phyloP scores from a whole-genome alignment of 2,888 invertebrate genomes.

The Latrodectus elegans region DNA sequence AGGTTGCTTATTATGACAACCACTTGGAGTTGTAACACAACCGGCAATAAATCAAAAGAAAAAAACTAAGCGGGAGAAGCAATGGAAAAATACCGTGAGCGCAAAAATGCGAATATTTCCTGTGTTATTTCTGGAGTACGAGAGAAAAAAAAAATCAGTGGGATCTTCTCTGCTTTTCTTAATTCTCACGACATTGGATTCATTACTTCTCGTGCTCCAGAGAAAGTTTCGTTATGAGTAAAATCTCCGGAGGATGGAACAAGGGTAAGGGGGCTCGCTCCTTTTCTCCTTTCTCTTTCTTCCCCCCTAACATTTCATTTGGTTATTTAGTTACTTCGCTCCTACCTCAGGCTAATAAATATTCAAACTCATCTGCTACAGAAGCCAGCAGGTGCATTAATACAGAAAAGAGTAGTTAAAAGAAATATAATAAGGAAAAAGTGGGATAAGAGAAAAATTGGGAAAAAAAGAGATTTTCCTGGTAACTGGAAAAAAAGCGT shows the following conservation, averaged over 20 bases:
- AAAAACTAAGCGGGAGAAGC: not conserved
- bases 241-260: not conserved
- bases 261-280: not conserved
- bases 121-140: not conserved
- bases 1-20: too few species aligned
- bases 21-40: conserved; percentile 2
- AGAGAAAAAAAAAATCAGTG: not conserved
- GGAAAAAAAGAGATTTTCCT: conserved; percentile 23
- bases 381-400: conserved; percentile 54
- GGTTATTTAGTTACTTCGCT: conserved; percentile 23
- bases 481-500: conserved; percentile 10
- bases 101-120: not conserved
- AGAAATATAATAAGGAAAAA: conserved; percentile 12
- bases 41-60: conserved; percentile 33
- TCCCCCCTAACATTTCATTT: conserved; percentile 35
- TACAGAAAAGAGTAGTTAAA: conserved; percentile 49
- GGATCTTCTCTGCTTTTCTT: not conserved
- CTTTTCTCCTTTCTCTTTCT: not conserved
- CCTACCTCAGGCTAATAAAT: conserved; percentile 54
- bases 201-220: conserved; percentile 26
- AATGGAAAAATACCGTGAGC: too few species aligned
- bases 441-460: conserved; percentile 1
- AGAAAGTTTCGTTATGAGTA: not conserved
- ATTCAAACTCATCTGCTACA: conserved; percentile 48
- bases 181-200: conserved; percentile 32